Base-by-base conservation (phyloP, 2,797 vertebrate genomes). In the Microctenopoma steveboyesi region DNA sequence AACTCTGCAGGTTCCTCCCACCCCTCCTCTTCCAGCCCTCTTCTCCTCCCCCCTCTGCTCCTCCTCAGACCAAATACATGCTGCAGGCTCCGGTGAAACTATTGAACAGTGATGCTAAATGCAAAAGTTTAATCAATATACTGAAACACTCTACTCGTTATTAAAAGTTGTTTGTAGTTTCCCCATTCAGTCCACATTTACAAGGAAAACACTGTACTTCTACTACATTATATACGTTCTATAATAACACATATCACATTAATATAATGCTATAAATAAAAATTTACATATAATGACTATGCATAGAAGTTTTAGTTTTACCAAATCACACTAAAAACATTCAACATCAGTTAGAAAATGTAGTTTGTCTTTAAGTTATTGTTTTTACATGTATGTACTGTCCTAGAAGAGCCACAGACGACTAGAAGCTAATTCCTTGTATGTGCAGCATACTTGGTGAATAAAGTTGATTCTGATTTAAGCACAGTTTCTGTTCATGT, bases 1-100 rank as follows among this genome's bases (percentile, higher is more conserved):
- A 56, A 68, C 69, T 83, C 69, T 63, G 33, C 79, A 87, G 82
- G 89, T 86, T 87, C 91, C 91, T 90, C 87, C 90, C 81, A 53
- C 81, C 79, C 56, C 50, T 48, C 52, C 27, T 27, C 64, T 52
- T 15, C 43, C 56, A n/a, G 43, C 33, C 62, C 64, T 69, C 65
- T 50, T 57, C 50, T 49, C 33, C 50, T 46, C 22, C 39, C 40
- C 37, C 49, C 39, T 59, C 57, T 22, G 25, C 60, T 25, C 54
- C 53, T 14, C 45, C 75, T 57, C 65, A 7, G 3, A 54, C 47
- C 42, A 60, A 49, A 54, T 45, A 33, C 14, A 25, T 16, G 10
- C 8, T 47, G n/a, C 22, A 16, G 5, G 33, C 39, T 25, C 10
- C 16, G 4, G 8, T 30, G 10, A 28, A 54, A 46, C 13, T 10